Conservation (phyloP, 2,888 invertebrate species). For the Trichogramma dendrolimi region DNA sequence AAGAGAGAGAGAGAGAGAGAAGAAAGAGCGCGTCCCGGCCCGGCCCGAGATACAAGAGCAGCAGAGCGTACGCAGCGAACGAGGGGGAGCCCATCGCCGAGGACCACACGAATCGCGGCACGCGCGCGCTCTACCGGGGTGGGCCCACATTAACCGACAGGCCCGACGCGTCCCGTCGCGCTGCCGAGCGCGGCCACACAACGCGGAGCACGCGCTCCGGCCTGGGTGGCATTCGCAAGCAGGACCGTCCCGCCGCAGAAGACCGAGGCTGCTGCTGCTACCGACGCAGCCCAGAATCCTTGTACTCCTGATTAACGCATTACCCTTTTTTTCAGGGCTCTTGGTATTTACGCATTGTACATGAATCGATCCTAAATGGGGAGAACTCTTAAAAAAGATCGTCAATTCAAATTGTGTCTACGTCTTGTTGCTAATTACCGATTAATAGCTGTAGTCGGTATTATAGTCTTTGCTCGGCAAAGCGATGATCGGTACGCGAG, state of each 20-base stretch:
- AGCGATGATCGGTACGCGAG: too few species aligned
- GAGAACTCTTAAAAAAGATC: too few species aligned
- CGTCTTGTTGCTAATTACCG: too few species aligned
- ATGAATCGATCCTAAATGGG: too few species aligned
- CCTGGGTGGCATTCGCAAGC: slow-evolving; percentile 51
- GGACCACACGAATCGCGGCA: slow-evolving; percentile 74
- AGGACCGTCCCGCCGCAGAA: slow-evolving; percentile 41
- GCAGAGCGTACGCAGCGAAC: slow-evolving; percentile 27
- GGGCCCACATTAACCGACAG: slow-evolving; percentile 35
- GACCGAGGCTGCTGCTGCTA: slow-evolving; percentile 39
- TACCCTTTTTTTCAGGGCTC: too few species aligned
- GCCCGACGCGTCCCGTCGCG: slow-evolving; percentile 34
- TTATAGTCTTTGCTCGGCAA: too few species aligned
- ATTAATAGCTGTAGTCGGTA: too few species aligned
- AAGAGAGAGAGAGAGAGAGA: slow-evolving; percentile 6
- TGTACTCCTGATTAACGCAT: slow-evolving; percentile 10
- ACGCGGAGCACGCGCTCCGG: slow-evolving; percentile 51
- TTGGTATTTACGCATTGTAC: too few species aligned
- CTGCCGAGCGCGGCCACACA: slow-evolving; percentile 48
- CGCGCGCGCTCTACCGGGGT: slow-evolving; percentile 65
- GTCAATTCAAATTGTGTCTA: too few species aligned
- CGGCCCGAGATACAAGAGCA: slow-evolving; percentile 45
- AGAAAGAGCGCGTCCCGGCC: slow-evolving; percentile 34
- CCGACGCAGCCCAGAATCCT: slow-evolving; percentile 12
- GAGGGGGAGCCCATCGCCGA: slow-evolving; percentile 25